Evolutionary conservation across 1,140 invertebrate species (phyloP).

Genomic region (Halotydeus destructor): DNA sequence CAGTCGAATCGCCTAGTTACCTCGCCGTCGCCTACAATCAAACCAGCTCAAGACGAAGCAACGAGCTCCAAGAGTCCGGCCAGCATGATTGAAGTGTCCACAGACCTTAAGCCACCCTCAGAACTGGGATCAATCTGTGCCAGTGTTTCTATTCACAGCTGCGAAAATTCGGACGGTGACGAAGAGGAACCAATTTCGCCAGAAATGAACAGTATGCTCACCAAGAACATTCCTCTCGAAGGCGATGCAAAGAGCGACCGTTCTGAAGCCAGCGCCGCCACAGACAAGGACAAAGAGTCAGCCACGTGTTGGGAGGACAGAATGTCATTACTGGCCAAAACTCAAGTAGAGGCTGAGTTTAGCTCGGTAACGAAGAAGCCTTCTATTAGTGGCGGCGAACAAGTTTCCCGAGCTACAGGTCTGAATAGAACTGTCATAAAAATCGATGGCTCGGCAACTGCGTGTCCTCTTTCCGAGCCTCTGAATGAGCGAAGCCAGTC

Average conservation of each 20-base stretch:
- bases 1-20: too few species aligned
- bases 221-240: background rate
- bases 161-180: constrained; percentile 16
- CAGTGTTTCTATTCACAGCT: constrained; percentile 15
- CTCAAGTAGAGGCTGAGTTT: background rate
- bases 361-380: background rate
- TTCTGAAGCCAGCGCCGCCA: background rate
- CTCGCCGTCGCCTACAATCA: too few species aligned
- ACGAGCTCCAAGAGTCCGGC: too few species aligned
- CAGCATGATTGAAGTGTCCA: background rate
- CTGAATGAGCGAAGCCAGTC: constrained; percentile 1
- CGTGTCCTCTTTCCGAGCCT: background rate
- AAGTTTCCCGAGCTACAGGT: background rate
- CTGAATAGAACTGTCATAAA: background rate
- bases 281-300: background rate
- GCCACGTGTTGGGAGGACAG: background rate
- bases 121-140: constrained; percentile 15
- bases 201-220: constrained; percentile 17
- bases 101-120: constrained; percentile 10
- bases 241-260: background rate
- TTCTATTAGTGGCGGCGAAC: background rate
- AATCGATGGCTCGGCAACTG: background rate
- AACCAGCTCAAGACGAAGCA: too few species aligned
- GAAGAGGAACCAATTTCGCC: constrained; percentile 17
- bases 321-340: background rate